Evolutionary conservation across 2,888 invertebrate species (phyloP).

Genomic region (Polyommatus iphigenia): DNA sequence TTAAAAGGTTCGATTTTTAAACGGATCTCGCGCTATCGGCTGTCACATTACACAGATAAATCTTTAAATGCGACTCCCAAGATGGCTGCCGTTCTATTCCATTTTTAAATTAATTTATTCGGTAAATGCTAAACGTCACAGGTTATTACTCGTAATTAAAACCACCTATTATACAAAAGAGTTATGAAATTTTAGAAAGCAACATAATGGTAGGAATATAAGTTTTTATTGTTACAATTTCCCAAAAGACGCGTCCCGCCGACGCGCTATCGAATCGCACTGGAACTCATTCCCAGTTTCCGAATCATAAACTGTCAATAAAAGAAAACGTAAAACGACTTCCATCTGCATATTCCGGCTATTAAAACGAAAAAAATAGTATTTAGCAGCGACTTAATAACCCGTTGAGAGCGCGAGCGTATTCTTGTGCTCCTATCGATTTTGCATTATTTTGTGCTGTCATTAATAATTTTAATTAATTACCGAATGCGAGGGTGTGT

Average conservation of each 20-base stretch:
- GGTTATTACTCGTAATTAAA: neutral
- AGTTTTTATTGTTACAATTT: slow-evolving; percentile 22
- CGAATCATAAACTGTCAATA: slow-evolving; percentile 76
- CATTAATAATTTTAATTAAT: slow-evolving; percentile 79
- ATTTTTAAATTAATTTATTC: neutral
- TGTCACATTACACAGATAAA: slow-evolving; percentile 54
- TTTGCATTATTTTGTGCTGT: slow-evolving; percentile 69
- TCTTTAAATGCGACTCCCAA: slow-evolving; percentile 34
- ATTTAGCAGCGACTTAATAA: slow-evolving; percentile 63
- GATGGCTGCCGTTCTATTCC: neutral
- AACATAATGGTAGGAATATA: slow-evolving; percentile 15
- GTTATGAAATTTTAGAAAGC: neutral
- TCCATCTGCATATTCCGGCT: slow-evolving; percentile 70
- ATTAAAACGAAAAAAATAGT: slow-evolving; percentile 59
- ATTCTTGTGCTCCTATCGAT: slow-evolving; percentile 56
- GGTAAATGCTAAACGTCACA: neutral
- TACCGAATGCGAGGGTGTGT: slow-evolving; percentile 52
- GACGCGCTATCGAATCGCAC: slow-evolving; percentile 57
- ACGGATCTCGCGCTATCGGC: slow-evolving; percentile 60
- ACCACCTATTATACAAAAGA: neutral
- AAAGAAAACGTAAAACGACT: slow-evolving; percentile 67
- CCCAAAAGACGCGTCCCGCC: slow-evolving; percentile 34
- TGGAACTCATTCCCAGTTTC: slow-evolving; percentile 67
- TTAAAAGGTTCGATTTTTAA: slow-evolving; percentile 73
- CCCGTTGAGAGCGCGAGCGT: slow-evolving; percentile 59